Percentiles rank a stretch among this genome's conserved stretches.
Conservation (phyloP, 2,888 invertebrate species). For the Gandaritis pyraliata region DNA sequence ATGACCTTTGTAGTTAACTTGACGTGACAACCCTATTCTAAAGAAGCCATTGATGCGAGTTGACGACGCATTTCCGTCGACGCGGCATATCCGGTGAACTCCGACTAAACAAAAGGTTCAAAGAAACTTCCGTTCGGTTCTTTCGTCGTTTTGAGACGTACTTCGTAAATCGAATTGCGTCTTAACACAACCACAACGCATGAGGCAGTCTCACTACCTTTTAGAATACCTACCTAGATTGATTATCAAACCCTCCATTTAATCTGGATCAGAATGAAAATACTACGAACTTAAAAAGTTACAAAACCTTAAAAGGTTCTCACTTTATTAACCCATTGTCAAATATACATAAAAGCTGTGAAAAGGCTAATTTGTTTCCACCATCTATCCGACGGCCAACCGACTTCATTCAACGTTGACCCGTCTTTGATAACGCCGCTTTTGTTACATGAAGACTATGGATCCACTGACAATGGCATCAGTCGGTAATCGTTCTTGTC, state of each 20-base stretch:
- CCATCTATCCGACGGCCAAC: slow-evolving; percentile 26
- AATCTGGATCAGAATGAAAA: no score
- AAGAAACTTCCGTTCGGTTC: slow-evolving; percentile 70
- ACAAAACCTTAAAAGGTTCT: slow-evolving; percentile 17
- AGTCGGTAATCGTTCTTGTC: slow-evolving; percentile 74
- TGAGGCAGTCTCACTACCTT: neutral
- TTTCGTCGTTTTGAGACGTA: slow-evolving; percentile 21
- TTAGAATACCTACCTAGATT: no score
- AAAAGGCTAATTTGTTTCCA: slow-evolving; percentile 32
- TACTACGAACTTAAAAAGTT: neutral
- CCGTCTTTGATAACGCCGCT: slow-evolving; percentile 67
- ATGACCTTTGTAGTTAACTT: slow-evolving; percentile 17
- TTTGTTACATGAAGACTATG: slow-evolving; percentile 63
- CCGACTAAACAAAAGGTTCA: slow-evolving; percentile 80
- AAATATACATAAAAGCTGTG: slow-evolving; percentile 26
- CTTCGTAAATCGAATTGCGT: slow-evolving; percentile 8
- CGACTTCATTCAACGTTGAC: slow-evolving; percentile 32
- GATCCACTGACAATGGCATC: slow-evolving; percentile 68
- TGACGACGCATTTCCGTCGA: slow-evolving; percentile 65
- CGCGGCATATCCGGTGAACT: slow-evolving; percentile 69
- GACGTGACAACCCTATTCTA: slow-evolving; percentile 39
- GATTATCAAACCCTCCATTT: no score
- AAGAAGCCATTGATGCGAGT: slow-evolving; percentile 52
- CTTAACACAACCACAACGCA: no score
- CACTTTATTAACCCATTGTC: slow-evolving; percentile 29